Conservation (phyloP, 2,113 vertebrate genomes). For the Clarias magur region DNA sequence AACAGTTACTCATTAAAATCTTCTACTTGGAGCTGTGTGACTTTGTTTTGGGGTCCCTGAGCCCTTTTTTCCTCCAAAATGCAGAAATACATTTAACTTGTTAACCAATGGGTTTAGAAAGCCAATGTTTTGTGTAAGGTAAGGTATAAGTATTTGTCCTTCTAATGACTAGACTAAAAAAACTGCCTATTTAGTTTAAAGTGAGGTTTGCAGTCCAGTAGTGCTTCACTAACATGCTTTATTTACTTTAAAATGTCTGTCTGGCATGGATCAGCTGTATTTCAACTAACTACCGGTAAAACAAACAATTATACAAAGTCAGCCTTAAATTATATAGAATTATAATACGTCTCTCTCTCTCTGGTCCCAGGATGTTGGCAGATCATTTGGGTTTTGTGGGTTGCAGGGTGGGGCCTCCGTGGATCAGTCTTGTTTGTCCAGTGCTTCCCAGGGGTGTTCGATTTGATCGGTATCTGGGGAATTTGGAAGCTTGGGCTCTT, state of each 20-base stretch:
- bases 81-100: neutral
- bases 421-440: too few species aligned
- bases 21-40: constrained; percentile 80
- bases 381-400: too few species aligned
- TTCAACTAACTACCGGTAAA: neutral
- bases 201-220: neutral
- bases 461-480: too few species aligned
- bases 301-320: neutral
- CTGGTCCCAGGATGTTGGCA: too few species aligned
- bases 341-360: neutral
- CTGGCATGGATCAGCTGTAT: neutral
- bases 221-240: neutral
- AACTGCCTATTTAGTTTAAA: neutral
- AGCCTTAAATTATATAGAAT: neutral
- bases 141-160: neutral
- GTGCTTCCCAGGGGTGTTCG: too few species aligned
- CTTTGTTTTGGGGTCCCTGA: constrained; percentile 71
- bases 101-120: neutral
- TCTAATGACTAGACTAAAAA: neutral
- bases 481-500: too few species aligned
- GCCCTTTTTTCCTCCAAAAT: neutral
- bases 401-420: too few species aligned
- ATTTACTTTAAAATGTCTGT: neutral
- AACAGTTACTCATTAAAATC: constrained; percentile 79
- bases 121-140: neutral